Evolutionary conservation across 2,888 invertebrate genomes (phyloP).

Genomic region (Tetramorium bicarinatum): DNA sequence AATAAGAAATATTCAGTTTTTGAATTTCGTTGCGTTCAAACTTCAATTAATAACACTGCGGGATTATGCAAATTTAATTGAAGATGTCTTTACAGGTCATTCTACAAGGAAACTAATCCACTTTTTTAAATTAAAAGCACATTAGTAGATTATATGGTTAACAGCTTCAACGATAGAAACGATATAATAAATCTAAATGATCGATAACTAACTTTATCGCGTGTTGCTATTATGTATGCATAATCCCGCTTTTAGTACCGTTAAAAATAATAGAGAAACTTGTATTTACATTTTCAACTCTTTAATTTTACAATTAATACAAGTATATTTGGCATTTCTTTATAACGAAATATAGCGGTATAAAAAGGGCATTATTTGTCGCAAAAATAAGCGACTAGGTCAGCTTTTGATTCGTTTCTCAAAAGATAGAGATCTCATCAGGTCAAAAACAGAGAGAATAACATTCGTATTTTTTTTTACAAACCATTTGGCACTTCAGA

Average conservation of each 20-base stretch:
- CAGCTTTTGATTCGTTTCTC: background rate
- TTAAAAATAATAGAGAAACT: constrained; percentile 10
- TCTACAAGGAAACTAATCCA: background rate
- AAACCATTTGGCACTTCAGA: constrained; percentile 12
- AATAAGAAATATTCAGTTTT: constrained; percentile 1
- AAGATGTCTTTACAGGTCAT: background rate
- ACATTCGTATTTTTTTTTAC: background rate
- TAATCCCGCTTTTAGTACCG: background rate
- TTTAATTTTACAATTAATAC: constrained; percentile 29
- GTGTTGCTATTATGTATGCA: background rate
- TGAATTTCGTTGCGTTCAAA: background rate
- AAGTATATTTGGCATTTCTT: background rate
- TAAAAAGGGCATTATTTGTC: background rate
- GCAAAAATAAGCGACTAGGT: background rate
- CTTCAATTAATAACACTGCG: background rate
- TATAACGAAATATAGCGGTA: constrained; percentile 2
- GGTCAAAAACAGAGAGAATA: background rate
- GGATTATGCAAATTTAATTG: constrained; percentile 17
- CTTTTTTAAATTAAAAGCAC: background rate
- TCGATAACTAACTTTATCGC: constrained; percentile 1
- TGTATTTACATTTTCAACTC: background rate
- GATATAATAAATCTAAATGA: background rate
- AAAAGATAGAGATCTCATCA: background rate
- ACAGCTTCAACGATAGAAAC: background rate
- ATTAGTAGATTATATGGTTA: background rate